phyloP scores from a whole-genome alignment of 2,888 invertebrate species.

The Unio delphinus region DNA sequence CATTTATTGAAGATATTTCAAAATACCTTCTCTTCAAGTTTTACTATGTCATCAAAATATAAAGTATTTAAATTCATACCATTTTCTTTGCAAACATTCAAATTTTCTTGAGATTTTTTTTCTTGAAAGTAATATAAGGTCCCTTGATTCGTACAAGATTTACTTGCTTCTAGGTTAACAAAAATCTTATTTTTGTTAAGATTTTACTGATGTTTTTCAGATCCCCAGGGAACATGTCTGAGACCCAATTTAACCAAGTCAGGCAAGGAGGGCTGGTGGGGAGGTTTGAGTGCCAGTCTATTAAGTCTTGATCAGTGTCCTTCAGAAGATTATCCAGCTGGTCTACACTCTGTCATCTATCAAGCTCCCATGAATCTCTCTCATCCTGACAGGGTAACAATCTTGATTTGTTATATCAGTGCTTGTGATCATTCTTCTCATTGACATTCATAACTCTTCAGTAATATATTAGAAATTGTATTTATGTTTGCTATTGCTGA shows the following conservation, averaged over 20 bases:
- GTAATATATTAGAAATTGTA: too few species aligned
- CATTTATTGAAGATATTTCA: too few species aligned
- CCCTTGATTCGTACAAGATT: too few species aligned
- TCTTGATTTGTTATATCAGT: not conserved
- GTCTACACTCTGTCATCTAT: slow-evolving; percentile 90
- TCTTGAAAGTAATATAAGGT: too few species aligned
- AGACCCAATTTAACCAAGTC: slow-evolving; percentile 40
- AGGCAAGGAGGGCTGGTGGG: slow-evolving; percentile 82
- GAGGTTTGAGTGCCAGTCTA: slow-evolving; percentile 83
- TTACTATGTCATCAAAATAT: not conserved
- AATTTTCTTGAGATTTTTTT: too few species aligned
- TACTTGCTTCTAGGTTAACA: too few species aligned
- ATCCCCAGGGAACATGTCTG: slow-evolving; percentile 48
- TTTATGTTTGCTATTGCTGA: too few species aligned
- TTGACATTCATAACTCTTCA: not conserved
- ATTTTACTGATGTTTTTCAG: slow-evolving; percentile 26
- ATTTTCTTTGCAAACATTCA: too few species aligned
- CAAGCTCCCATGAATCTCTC: slow-evolving; percentile 88
- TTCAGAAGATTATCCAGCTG: slow-evolving; percentile 80
- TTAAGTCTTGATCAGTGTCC: slow-evolving; percentile 84
- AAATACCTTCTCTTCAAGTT: slow-evolving; percentile 1
- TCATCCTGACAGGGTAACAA: slow-evolving; percentile 85
- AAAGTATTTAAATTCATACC: not conserved
- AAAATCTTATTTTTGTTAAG: too few species aligned
- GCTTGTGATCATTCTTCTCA: not conserved